Base-by-base conservation (phyloP, 23 tunicate genomes). In the Pegea sp. region DNA sequence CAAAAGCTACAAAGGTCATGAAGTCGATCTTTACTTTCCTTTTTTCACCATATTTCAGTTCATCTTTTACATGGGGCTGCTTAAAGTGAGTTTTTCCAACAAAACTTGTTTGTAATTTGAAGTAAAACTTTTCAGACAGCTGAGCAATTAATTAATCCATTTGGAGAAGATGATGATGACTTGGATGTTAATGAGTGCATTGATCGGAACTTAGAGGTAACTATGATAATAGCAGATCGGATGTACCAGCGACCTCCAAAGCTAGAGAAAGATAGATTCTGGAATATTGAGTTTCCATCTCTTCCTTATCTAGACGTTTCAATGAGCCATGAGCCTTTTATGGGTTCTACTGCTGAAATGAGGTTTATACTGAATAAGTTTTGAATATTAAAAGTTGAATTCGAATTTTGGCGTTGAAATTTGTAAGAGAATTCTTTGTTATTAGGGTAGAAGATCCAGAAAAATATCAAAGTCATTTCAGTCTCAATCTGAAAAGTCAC, bases 81-180 rank as follows among this genome's bases (percentile, higher is more conserved):
- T 84, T 3, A 84, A 84, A 61, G 96, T 80, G 44, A 54, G 61
- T 30, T 24, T 33, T 30, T 19, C 22, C 13, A 42, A 50, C n/a
- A 50, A 21, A 23, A 6, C 21, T 19, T 7, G 22, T 11, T 23
- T 11, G n/a, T 16, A 38, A 38, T 38, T 38, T 38, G 13, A 8
- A 16, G 16, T 38, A 38, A 38, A 38, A n/a, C 24, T 52, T 62
- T 53, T 18, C 52, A 80, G 93, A 80, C 74, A 5, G 96, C 96
- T 6, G 96, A 84, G 57, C 96, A 84, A 56, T 57, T 84, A 31
- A 84, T 84, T 32, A 84, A 84, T 30, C 96, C 96, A 24, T 84
- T 84, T 42, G 96, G 96, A 0, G 84, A 73, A 33, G 96, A 84
- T 52, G 96, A 84, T 53, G 96, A 84, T 24, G 96, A 84, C 42